phyloP scores from a whole-genome alignment of 2,113 vertebrate species.

The Indri indri region DNA sequence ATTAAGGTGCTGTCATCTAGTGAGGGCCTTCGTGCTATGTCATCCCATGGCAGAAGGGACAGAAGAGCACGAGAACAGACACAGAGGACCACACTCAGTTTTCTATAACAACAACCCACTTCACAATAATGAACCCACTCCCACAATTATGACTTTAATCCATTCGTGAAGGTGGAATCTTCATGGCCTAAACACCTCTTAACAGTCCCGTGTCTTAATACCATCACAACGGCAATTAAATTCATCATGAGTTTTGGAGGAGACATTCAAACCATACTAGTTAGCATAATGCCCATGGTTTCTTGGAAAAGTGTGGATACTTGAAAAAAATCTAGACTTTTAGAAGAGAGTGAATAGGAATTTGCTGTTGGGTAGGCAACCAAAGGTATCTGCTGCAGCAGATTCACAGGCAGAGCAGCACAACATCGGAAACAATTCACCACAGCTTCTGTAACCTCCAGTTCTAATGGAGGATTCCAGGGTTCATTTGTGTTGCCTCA shows the following conservation, averaged over 20 bases:
- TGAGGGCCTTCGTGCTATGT: neutral
- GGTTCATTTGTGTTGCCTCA: neutral
- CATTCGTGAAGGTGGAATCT: neutral
- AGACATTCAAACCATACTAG: neutral
- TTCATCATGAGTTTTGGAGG: neutral
- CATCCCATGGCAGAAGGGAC: neutral
- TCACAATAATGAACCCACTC: neutral
- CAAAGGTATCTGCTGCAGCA: neutral
- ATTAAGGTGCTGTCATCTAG: neutral
- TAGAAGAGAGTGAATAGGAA: neutral
- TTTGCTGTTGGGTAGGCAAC: neutral
- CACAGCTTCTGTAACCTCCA: neutral
- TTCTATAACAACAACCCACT: neutral
- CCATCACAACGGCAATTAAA: neutral
- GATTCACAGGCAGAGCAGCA: neutral
- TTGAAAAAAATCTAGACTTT: neutral
- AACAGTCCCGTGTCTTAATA: neutral
- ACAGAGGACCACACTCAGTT: neutral
- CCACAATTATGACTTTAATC: neutral
- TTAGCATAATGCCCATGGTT: neutral
- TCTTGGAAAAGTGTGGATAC: neutral
- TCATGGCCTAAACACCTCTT: neutral
- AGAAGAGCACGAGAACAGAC: neutral
- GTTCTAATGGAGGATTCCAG: fast-evolving
- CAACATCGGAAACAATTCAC: neutral